Evolutionary conservation across 2,797 vertebrate species (phyloP), one percentile per base, ranked within the genome.

Genomic region (Lates japonicus): DNA sequence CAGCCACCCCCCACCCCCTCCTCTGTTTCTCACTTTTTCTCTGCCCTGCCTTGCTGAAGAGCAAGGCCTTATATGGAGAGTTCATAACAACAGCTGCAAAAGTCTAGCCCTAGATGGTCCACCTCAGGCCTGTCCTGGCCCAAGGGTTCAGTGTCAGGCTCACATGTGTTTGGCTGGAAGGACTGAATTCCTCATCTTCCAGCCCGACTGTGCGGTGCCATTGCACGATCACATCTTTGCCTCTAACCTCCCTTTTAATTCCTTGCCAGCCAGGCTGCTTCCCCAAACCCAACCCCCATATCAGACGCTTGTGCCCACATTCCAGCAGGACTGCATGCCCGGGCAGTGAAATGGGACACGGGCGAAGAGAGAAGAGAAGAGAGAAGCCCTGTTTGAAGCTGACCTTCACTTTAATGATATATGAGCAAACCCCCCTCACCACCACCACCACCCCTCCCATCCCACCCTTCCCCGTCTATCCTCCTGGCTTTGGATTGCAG

Each of bases 351-450:
- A 96, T 49, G 82, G 92, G 93, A 95, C 90, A 94, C 90, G 78
- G 88, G 88, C 71, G 87, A 92, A 74, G 93, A 94, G 90, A 91
- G 93, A 90, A 86, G 82, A 75, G 88, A 89, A 74, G 89, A 93
- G 91, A 87, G 90, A 88, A 86, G 91, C 66, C 66, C 91, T 78
- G 91, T 95, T 95, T 95, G 93, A 95, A 94, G 94, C 90, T 90
- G 93, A 94, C 94, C 92, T 94, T 95, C 89, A 91, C 78, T 92
- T 95, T 93, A 93, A 93, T 94, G 94, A 95, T 93, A 94, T 93
- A 93, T 86, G 93, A 94, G 90, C 83, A 69, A 78, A 77, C 63
- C 73, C 68, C 41, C 71, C 81, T 75, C 42, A 29, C 25, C 25
- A 29, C 25, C 25, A 1, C 25, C 42, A 29, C 25, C 25, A 29